A percentile compares a stretch with the other conserved stretches of the same genome.
phyloP scores from a whole-genome alignment of 2,113 vertebrate genomes.

The Hepsetus odoe region DNA sequence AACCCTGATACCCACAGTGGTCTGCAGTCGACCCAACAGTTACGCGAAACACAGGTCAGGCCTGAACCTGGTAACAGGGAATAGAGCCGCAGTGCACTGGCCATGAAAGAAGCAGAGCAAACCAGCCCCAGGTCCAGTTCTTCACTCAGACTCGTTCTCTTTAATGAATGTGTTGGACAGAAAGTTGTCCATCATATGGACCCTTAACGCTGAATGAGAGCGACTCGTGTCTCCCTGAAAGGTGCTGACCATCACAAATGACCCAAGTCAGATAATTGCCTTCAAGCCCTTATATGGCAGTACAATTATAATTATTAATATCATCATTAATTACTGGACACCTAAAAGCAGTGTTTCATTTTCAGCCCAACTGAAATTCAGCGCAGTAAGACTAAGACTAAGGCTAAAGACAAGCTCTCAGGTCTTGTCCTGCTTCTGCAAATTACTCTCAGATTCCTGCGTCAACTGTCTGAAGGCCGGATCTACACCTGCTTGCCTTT shows the following conservation, averaged over 20 bases:
- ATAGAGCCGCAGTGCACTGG: too few relatives aligned
- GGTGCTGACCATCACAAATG: neutral
- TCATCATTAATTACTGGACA: neutral
- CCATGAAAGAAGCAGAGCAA: too few relatives aligned
- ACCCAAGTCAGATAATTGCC: neutral
- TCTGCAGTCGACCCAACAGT: neutral
- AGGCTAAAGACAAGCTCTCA: too few relatives aligned
- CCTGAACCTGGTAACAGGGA: too few relatives aligned
- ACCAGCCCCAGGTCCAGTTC: too few relatives aligned
- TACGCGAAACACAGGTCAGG: neutral
- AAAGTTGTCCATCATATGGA: neutral
- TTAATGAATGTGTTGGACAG: neutral
- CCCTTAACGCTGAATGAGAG: neutral
- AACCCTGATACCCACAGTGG: neutral
- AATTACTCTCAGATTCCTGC: too few relatives aligned
- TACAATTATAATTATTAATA: neutral
- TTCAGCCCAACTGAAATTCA: too few relatives aligned
- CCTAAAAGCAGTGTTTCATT: neutral
- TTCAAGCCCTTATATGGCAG: neutral
- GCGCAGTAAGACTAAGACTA: too few relatives aligned
- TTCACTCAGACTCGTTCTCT: too few relatives aligned
- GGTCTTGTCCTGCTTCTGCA: too few relatives aligned
- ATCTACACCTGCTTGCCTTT: slow-evolving; percentile 76
- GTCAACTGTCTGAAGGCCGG: too few relatives aligned
- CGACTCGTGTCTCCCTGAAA: neutral